Conservation (phyloP, 2,888 invertebrate species). For the Leucophenga montana region DNA sequence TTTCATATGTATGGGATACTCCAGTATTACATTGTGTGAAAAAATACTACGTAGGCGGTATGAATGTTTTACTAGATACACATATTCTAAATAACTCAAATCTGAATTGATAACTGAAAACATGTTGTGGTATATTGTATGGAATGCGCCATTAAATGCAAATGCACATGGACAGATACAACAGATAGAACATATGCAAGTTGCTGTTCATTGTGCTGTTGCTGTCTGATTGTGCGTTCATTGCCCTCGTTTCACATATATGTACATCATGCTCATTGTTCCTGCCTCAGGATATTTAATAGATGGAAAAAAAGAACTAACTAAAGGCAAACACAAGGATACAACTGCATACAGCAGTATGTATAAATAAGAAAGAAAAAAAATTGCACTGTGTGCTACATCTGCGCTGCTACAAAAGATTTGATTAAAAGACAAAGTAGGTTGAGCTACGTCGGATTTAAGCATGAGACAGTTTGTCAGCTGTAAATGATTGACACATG, state of each 20-base stretch:
- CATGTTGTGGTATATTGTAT: neutral
- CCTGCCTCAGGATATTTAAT: conserved; percentile 52
- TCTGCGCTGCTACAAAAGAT: neutral
- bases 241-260: conserved; percentile 52
- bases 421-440: conserved; percentile 18
- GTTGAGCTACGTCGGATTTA: neutral
- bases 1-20: conserved; percentile 32
- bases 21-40: neutral
- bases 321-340: no score
- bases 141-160: no score
- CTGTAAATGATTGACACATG: conserved; percentile 13
- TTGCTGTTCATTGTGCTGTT: conserved; percentile 14
- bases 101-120: neutral
- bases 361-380: no score
- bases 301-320: neutral
- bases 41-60: neutral
- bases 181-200: neutral
- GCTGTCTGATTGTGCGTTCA: conserved; percentile 58
- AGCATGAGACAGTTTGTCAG: conserved; percentile 16
- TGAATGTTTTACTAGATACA: no score
- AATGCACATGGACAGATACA: no score
- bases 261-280: conserved; percentile 44
- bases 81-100: neutral
- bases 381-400: neutral
- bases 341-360: neutral